Base-by-base conservation (phyloP, 2,888 invertebrate species). In the Pollenia griseotomentosa region DNA sequence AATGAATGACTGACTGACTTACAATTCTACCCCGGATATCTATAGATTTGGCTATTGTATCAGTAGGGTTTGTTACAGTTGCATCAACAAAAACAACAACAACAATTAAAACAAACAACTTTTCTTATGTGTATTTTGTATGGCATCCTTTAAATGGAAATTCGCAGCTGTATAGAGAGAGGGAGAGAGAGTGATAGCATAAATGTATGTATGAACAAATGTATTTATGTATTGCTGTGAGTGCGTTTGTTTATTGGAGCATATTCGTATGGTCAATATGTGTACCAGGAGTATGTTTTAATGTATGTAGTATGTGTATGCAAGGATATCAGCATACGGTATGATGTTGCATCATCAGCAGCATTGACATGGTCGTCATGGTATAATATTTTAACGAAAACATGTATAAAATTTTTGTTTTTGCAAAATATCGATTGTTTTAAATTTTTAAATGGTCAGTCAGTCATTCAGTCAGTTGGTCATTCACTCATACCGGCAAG, bases 381-480 rank as follows among this genome's bases (percentile, higher is more conserved):
- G 42, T 55, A 63, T 16, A 61, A 71, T 46, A 71, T 63, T 80
- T 80, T 44, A 55, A 51, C 68, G 42, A 53, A 79, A 70, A 70
- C 59, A 61, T 61, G 79, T 68, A 61, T 48, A 70, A 48, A 79
- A 8, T 79, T 40, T 51, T 79, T 42, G n/a, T 51, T 79, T 55
- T 63, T 33, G 23, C 8, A 46, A 61, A 81, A 81, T 73, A 81
- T 81, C 57, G 80, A 73, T 73, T 81, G 73, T 73, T 81, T 57
- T 71, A 81, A 73, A 81, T 81, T 55, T 73, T 80, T 71, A 65
- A 71, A 71, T 71, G 14, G 46, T 81, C 19, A 19, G 19, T 65
- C 46, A 73, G 53, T 51, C 59, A 61, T 61, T 46, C 78, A 59
- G 33, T 33, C 33, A 33, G 33, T 33, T 71, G 14, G 46, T 81